Evolutionary conservation across 2,888 invertebrate species (phyloP), one percentile per base, ranked within the genome.

Genomic region (Brachynemurus nebulosus): DNA sequence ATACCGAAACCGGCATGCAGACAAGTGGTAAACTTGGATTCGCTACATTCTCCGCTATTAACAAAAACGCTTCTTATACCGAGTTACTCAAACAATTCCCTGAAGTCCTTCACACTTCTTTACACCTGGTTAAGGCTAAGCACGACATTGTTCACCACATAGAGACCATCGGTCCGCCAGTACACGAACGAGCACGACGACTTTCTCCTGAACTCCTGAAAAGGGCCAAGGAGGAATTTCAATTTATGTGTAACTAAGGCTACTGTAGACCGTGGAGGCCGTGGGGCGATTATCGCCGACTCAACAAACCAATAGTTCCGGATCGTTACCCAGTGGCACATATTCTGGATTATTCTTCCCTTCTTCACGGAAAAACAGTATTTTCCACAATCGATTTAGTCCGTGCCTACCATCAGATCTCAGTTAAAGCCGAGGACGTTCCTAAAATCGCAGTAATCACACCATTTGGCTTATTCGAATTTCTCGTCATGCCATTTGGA

Each of bases 201-300:
- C n/a, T n/a, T n/a, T n/a, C n/a, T n/a, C n/a, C n/a, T n/a, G n/a
- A 36, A 52, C 50, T 2, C 51, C 52, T 42, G 18, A 8, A n/a
- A 49, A 54, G 33, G 54, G 46, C 41, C 30, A 49, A 16, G n/a
- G n/a, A n/a, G n/a, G n/a, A n/a, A n/a, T n/a, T n/a, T n/a, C n/a
- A n/a, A n/a, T n/a, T n/a, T n/a, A 51, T 55, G 50, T 33, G 47
- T n/a, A 41, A 49, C 23, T 34, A 45, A 23, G 54, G 54, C 9
- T 50, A 50, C 14, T 40, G 49, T n/a, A 45, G 51, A 7, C 54
- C 50, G 1, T 54, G 52, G 53, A 23, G 56, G 2, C 53, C 52
- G 1, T 57, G 58, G 35, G 56, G 55, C 0, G 55, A 59, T 21
- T n/a, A n/a, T n/a, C n/a, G n/a, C n/a, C n/a, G n/a, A n/a, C n/a